Conservation (phyloP, 2,888 invertebrate species). For the Zygogramma bicolorata region DNA sequence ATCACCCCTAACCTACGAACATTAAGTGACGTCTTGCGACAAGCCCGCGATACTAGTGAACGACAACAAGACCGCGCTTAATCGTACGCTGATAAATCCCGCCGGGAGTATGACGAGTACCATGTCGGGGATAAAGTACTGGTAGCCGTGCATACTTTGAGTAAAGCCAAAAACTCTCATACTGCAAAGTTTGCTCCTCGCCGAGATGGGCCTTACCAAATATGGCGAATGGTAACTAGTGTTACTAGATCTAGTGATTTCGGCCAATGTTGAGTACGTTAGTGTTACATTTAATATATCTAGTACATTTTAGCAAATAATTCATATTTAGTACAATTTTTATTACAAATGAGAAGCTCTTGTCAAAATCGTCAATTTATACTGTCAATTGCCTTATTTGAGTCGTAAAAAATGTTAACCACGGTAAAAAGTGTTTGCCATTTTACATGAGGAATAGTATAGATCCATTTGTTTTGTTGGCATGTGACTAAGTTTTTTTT, state of each 20-base stretch:
- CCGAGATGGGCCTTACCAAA: constrained; percentile 20
- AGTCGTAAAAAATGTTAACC: background rate
- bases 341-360: no score
- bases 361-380: no score
- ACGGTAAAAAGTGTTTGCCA: no score
- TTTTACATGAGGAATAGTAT: no score
- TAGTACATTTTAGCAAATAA: no score
- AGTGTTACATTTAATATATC: no score
- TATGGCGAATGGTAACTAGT: background rate
- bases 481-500: no score
- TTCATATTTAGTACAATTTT: no score
- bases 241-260: no score
- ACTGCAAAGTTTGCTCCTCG: constrained; percentile 27
- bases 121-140: constrained; percentile 28
- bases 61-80: constrained; percentile 22
- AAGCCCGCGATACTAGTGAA: constrained; percentile 22
- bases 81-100: constrained; percentile 25
- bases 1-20: constrained; percentile 26
- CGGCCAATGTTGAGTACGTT: no score
- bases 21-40: constrained; percentile 2
- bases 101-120: constrained; percentile 32
- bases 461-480: no score
- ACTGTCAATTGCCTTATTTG: no score
- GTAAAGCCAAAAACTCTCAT: constrained; percentile 9
- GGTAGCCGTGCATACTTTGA: constrained; percentile 19